Evolutionary conservation across 2,113 vertebrate species (phyloP).

Genomic region (Callospermophilus lateralis): DNA sequence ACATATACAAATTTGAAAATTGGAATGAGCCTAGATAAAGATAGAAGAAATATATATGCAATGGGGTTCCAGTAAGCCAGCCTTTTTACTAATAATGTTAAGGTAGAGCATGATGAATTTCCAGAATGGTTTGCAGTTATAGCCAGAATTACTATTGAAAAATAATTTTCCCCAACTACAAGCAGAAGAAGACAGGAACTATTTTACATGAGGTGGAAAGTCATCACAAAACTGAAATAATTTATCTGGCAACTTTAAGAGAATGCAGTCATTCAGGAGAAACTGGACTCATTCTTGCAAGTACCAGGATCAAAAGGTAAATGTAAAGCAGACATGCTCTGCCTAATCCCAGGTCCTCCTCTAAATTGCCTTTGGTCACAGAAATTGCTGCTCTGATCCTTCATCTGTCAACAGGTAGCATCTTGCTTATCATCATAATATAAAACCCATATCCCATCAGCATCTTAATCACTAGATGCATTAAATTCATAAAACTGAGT

Average conservation of each 20-base stretch:
- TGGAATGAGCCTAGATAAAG: not conserved
- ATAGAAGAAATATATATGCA: not conserved
- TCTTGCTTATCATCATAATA: not conserved
- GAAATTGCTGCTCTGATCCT: not conserved
- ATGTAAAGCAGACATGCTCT: not conserved
- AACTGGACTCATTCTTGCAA: not conserved
- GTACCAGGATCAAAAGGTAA: not conserved
- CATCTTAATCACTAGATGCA: not conserved
- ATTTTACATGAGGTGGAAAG: slow-evolving; percentile 28
- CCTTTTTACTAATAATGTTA: slow-evolving; percentile 37
- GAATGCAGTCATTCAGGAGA: not conserved
- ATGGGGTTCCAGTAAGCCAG: not conserved
- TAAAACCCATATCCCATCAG: not conserved
- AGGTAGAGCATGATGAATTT: slow-evolving; percentile 30
- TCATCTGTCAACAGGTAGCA: not conserved
- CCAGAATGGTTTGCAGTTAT: not conserved
- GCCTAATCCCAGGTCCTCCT: not conserved
- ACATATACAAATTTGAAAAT: not conserved
- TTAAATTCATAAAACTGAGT: not conserved
- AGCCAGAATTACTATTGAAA: slow-evolving; percentile 33
- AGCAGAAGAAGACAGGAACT: slow-evolving; percentile 15
- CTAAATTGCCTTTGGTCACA: not conserved
- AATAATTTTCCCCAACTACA: slow-evolving; percentile 22
- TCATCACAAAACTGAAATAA: slow-evolving; percentile 22
- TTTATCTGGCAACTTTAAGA: not conserved